Evolutionary conservation across 2,797 vertebrate species (phyloP), one percentile per base, ranked within the genome.

Genomic region (Protonibea diacanthus): DNA sequence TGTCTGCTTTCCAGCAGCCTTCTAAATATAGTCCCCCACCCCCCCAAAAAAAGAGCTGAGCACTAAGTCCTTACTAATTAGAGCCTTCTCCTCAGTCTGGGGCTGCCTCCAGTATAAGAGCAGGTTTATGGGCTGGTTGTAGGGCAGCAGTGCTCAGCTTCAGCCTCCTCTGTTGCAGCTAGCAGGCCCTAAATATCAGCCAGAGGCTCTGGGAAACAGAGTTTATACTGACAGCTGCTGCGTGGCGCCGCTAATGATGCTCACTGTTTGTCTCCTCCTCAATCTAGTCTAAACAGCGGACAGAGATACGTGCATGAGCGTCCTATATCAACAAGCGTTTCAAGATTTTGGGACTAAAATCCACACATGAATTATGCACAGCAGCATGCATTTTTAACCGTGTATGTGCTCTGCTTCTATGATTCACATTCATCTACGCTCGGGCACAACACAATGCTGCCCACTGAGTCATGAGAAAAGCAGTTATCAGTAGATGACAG

Each of bases 21-120:
- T 87, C 92, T 90, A 93, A 92, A 93, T 91, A 92, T 93, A 94
- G 85, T n/a, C 27, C 45, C 52, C 59, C 47, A 62, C 17, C 25
- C 20, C 23, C 49, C 67, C 49, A 51, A 57, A 73, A 78, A 80
- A 76, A 71, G 72, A 86, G 79, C 80, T 44, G 48, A 86, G 83
- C 68, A 83, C 78, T 78, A 82, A 90, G 88, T 80, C 79, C 74
- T 76, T 74, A 74, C 83, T 94, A 94, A 94, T 93, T 93, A 93
- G 78, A 92, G 85, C 76, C 76, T 87, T 88, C 76, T 88, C 72
- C 78, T 71, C 74, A 69, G 77, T 74, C 81, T 82, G 85, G 85
- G 58, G 74, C 67, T 49, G 87, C 83, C 82, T 89, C 52, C 82
- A 88, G 83, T 78, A 33, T 33, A 21, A 67, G 76, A 83, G 71